Conservation (phyloP, 2,888 invertebrate genomes). For the Hofmannophila pseudospretella region DNA sequence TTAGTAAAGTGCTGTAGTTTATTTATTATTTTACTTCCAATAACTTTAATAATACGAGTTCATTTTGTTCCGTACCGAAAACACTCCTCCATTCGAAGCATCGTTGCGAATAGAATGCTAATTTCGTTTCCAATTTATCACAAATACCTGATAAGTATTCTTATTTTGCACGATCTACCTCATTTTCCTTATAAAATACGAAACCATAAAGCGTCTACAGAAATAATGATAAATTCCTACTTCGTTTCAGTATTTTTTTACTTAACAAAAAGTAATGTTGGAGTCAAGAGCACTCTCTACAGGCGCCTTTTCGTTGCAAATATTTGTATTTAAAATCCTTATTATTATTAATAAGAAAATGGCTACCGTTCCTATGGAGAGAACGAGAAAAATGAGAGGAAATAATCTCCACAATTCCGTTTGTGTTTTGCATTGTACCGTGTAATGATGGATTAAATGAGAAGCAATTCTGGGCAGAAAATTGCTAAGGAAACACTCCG, state of each 20-base stretch:
- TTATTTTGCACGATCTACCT: neutral
- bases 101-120: constrained; percentile 3
- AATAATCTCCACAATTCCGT: constrained; percentile 18
- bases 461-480: constrained; percentile 28
- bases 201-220: neutral
- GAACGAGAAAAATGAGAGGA: constrained; percentile 21
- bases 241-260: neutral
- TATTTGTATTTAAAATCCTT: constrained; percentile 5
- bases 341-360: constrained; percentile 3
- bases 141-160: constrained; percentile 1
- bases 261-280: constrained; percentile 3
- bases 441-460: constrained; percentile 32
- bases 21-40: too few relatives aligned
- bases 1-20: too few relatives aligned
- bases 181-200: neutral
- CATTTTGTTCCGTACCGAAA: neutral
- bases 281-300: neutral
- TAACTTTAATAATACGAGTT: too few relatives aligned
- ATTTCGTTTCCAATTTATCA: constrained; percentile 5
- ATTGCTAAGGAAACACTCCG: neutral
- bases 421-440: constrained; percentile 26
- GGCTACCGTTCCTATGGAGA: constrained; percentile 3
- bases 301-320: constrained; percentile 2
- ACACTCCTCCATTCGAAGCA: neutral
- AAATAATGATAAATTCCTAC: neutral